These are phyloP conservation scores for Blastobasis adustella DNA, from an alignment of 2,888 invertebrate genomes.

Conservation along the genomic window DNA sequence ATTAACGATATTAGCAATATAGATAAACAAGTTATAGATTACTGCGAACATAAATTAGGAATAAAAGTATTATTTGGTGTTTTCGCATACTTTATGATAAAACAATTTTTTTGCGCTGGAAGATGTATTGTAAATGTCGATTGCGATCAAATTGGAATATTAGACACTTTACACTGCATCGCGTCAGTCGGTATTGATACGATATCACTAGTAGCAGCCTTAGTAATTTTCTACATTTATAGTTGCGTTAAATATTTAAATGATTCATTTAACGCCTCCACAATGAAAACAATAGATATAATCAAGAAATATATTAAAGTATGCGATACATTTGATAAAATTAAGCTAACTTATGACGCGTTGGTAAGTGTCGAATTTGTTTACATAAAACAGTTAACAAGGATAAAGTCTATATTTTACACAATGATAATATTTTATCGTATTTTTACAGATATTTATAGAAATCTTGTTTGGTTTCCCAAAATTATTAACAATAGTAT, in stretches of 20 bases:
- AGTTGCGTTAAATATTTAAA: neutral
- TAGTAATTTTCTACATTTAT: neutral
- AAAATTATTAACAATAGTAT: neutral
- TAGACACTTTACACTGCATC: neutral
- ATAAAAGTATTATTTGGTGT: too few species aligned
- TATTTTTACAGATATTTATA: neutral
- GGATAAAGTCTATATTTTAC: neutral
- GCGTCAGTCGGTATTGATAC: neutral
- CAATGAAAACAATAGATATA: neutral
- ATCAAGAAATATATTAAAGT: neutral
- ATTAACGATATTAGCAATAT: neutral
- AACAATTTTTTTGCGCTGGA: neutral
- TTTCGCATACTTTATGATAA: neutral
- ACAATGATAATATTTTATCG: neutral
- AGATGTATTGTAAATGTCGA: neutral
- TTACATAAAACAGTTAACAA: neutral
- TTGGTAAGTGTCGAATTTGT: neutral
- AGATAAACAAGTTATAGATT: neutral
- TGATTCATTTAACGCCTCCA: neutral
- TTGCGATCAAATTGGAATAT: neutral
- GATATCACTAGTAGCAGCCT: neutral
- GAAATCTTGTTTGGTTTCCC: neutral
- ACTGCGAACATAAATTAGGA: neutral
- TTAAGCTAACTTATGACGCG: constrained; percentile 1
- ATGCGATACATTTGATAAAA: constrained; percentile 1